Conservation (phyloP, 2,888 invertebrate genomes). For the Polietes domitor region DNA sequence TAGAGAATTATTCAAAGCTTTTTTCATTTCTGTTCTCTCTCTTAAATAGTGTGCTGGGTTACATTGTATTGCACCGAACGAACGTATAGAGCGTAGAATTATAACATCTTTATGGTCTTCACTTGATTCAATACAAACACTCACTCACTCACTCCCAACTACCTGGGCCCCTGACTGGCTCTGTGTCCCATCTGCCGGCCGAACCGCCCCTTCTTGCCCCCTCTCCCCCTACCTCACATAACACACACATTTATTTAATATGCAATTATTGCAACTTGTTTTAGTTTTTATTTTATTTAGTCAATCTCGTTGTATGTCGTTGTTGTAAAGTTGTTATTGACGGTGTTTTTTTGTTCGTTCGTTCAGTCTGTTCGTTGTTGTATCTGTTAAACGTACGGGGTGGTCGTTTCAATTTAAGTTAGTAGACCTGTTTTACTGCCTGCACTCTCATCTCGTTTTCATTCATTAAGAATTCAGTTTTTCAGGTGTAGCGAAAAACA, state of each 20-base stretch:
- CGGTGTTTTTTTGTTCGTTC: too few relatives aligned
- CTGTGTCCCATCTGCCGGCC: not conserved
- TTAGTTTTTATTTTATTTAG: not conserved
- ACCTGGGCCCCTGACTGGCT: not conserved
- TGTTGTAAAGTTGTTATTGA: slow-evolving; percentile 29
- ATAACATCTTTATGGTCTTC: slow-evolving; percentile 63
- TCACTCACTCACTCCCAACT: not conserved
- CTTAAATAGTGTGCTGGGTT: not conserved
- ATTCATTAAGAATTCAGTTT: slow-evolving; percentile 65
- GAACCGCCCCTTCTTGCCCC: not conserved
- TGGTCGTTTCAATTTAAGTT: slow-evolving; percentile 67
- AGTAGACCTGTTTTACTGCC: slow-evolving; percentile 52
- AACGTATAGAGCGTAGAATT: slow-evolving; percentile 35
- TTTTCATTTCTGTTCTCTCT: too few relatives aligned
- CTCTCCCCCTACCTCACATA: not conserved
- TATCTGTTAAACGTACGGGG: slow-evolving; percentile 63
- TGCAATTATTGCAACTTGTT: slow-evolving; percentile 45
- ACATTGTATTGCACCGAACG: not conserved
- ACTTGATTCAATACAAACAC: slow-evolving; percentile 8
- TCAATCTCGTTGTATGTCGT: not conserved
- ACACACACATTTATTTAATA: slow-evolving; percentile 30
- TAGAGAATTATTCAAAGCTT: too few relatives aligned
- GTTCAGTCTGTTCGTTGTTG: slow-evolving; percentile 30
- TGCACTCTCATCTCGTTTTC: slow-evolving; percentile 55
- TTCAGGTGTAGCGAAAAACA: not conserved